Evolutionary conservation across 92 coral and sea anemone species (phyloP).

Genomic region (Palythoa caribaeorum): DNA sequence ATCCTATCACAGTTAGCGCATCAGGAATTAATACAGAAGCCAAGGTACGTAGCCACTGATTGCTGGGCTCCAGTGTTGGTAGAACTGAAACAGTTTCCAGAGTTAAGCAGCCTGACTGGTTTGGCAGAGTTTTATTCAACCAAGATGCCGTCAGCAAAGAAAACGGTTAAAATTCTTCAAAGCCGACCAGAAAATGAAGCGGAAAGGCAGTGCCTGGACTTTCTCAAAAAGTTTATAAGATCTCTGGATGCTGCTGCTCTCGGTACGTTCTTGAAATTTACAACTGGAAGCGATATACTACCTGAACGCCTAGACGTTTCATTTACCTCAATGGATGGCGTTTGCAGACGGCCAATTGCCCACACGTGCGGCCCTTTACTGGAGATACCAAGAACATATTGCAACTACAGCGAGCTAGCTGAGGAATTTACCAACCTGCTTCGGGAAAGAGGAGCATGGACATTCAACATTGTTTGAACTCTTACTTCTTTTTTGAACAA

Average conservation of each 20-base stretch:
- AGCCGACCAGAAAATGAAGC: constrained; percentile 29
- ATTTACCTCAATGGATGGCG: constrained; percentile 18
- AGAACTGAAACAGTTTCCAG: constrained; percentile 26
- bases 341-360: constrained; percentile 56
- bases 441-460: constrained; percentile 56
- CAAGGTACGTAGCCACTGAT: constrained; percentile 58
- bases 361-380: constrained; percentile 63
- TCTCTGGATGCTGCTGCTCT: constrained; percentile 37
- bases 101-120: constrained; percentile 31
- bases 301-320: constrained; percentile 22
- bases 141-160: constrained; percentile 24
- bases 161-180: constrained; percentile 23
- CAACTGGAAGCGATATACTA: constrained; percentile 21
- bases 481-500: constrained; percentile 5
- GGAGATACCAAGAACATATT: constrained; percentile 59
- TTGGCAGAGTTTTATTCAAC: constrained; percentile 34
- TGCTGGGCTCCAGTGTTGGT: constrained; percentile 69
- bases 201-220: constrained; percentile 19
- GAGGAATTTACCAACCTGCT: constrained; percentile 58
- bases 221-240: constrained; percentile 23
- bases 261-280: constrained; percentile 28
- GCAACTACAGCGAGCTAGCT: constrained; percentile 56
- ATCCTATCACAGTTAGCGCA: constrained; percentile 71
- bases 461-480: constrained; percentile 32
- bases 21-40: constrained; percentile 72